These are phyloP conservation scores for Macquaria ambigua DNA, from an alignment of 2,113 vertebrate species.

Conservation along the genomic window DNA sequence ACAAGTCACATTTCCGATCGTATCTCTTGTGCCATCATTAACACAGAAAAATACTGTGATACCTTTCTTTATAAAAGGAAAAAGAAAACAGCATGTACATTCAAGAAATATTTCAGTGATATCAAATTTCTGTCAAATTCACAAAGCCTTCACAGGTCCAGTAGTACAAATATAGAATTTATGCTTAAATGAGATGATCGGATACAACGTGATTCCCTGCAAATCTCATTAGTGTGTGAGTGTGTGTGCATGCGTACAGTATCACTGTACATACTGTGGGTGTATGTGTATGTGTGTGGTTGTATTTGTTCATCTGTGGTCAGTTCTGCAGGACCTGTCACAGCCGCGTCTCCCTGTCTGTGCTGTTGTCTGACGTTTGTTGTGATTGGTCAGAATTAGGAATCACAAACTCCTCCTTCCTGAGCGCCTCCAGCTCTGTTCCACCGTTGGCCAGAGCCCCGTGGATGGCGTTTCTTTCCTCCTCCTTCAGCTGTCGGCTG, in stretches of 20 bases:
- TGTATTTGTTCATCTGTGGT: slow-evolving; percentile 3
- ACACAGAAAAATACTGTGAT: slow-evolving; percentile 40
- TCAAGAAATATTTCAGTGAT: slow-evolving; percentile 68
- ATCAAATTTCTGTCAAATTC: slow-evolving; percentile 69
- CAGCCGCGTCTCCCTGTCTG: slow-evolving; percentile 89
- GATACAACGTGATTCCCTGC: slow-evolving; percentile 72
- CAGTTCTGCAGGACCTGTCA: slow-evolving; percentile 70
- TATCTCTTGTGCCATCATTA: slow-evolving; percentile 27
- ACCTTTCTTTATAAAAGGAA: slow-evolving; percentile 25
- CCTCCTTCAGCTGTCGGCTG: slow-evolving; percentile 80
- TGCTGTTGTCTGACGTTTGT: slow-evolving; percentile 80
- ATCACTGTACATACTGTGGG: slow-evolving; percentile 25
- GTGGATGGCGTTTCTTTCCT: slow-evolving; percentile 69
- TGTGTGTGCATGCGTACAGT: slow-evolving; percentile 34
- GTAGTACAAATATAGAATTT: slow-evolving; percentile 79
- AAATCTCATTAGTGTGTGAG: slow-evolving; percentile 50
- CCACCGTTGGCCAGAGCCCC: slow-evolving; percentile 76
- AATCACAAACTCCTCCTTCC: slow-evolving; percentile 84
- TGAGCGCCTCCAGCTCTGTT: slow-evolving; percentile 77
- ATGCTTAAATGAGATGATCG: slow-evolving; percentile 66
- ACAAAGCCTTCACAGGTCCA: slow-evolving; percentile 66
- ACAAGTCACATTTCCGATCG: slow-evolving; percentile 25
- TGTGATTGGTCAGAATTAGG: slow-evolving; percentile 78
- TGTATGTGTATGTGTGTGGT: background rate
- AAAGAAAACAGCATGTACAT: slow-evolving; percentile 67